Evolutionary conservation across 2,888 invertebrate genomes (phyloP).

Genomic region (Cryptocephalus moraei): DNA sequence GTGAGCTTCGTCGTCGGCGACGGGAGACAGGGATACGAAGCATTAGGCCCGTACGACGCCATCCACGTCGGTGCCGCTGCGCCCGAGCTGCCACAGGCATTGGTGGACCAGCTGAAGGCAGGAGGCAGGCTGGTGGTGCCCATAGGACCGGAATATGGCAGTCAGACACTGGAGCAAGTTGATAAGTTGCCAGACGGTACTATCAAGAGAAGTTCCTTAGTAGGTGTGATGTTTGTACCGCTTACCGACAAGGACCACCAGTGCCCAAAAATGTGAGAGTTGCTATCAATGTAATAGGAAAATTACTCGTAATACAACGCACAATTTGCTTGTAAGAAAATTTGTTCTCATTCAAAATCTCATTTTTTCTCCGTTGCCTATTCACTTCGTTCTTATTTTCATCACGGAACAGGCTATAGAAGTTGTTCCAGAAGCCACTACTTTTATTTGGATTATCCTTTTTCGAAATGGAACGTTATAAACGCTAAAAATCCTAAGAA

Average conservation of each 20-base stretch:
- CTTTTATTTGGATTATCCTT: too few relatives aligned
- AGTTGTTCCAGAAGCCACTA: too few relatives aligned
- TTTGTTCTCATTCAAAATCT: too few relatives aligned
- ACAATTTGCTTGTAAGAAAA: too few relatives aligned
- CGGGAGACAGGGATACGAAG: constrained; percentile 69
- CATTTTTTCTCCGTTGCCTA: too few relatives aligned
- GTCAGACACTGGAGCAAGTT: constrained; percentile 80
- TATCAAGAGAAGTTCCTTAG: constrained; percentile 63
- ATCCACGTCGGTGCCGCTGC: constrained; percentile 92
- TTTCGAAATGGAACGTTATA: too few relatives aligned
- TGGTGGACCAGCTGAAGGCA: constrained; percentile 75
- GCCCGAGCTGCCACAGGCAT: constrained; percentile 60
- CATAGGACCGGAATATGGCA: constrained; percentile 75
- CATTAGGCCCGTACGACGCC: constrained; percentile 76
- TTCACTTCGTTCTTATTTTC: too few relatives aligned
- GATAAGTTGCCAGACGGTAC: constrained; percentile 80
- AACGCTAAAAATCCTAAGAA: too few relatives aligned
- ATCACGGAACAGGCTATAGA: too few relatives aligned
- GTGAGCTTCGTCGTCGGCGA: constrained; percentile 74
- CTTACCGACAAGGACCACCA: constrained; percentile 77
- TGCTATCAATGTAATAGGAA: too few relatives aligned
- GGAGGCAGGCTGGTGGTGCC: constrained; percentile 90
- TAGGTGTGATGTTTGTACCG: constrained; percentile 96
- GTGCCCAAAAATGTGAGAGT: constrained; percentile 41
- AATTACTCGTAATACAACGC: too few relatives aligned